phyloP scores from a whole-genome alignment of 2,113 vertebrate genomes.

The Cnemophilus loriae region DNA sequence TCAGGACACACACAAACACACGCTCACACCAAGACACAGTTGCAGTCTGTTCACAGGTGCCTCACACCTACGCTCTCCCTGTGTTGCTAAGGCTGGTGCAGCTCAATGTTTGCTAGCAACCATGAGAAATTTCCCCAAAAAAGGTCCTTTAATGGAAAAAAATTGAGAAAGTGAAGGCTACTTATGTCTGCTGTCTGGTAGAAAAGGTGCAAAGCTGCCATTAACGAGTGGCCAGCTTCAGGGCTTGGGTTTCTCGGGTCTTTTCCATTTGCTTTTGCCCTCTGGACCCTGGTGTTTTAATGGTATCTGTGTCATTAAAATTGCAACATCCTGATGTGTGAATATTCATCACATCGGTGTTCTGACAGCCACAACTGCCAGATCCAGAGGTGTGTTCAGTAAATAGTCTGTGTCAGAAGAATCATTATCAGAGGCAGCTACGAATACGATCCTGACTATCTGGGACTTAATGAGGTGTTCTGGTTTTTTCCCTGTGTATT shows the following conservation, averaged over 20 bases:
- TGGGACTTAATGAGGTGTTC: background rate
- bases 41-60: background rate
- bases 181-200: background rate
- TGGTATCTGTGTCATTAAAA: background rate
- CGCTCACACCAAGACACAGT: rapidly evolving
- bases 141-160: background rate
- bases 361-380: background rate
- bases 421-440: background rate
- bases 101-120: constrained; percentile 9
- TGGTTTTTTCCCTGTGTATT: background rate
- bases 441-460: background rate
- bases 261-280: background rate
- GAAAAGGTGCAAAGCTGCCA: background rate
- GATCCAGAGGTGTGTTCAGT: background rate
- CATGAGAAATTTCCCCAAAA: background rate
- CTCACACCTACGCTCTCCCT: background rate
- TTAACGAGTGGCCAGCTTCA: background rate
- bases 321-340: background rate
- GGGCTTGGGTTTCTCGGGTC: background rate
- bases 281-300: background rate
- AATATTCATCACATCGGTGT: background rate
- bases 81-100: background rate
- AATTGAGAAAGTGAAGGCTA: background rate
- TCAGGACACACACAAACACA: background rate
- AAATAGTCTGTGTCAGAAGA: background rate